Evolutionary conservation across 2,797 vertebrate species (phyloP).

Genomic region (Heteromormyrus szaboi): DNA sequence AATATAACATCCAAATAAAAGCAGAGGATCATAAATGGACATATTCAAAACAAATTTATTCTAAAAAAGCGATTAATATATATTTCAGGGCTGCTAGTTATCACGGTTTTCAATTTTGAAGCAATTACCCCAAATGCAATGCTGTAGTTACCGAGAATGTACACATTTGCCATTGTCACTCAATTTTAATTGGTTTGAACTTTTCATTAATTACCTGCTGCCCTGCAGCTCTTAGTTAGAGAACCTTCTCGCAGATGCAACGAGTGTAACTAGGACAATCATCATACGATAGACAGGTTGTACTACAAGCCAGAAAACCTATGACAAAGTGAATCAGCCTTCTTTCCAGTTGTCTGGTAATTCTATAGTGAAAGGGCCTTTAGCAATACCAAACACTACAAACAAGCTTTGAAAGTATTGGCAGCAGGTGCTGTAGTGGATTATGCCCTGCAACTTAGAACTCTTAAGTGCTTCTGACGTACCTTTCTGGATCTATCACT

Average conservation of each 20-base stretch:
- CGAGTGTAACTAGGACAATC: neutral
- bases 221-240: neutral
- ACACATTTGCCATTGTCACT: neutral
- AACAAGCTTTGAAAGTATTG: neutral
- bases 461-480: neutral
- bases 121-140: neutral
- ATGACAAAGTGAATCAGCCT: neutral
- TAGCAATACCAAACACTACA: neutral
- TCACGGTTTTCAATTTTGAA: neutral
- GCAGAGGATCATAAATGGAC: neutral
- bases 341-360: neutral
- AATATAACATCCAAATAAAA: neutral
- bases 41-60: neutral
- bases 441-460: neutral
- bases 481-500: neutral
- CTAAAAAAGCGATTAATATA: neutral
- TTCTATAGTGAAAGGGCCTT: neutral
- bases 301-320: neutral
- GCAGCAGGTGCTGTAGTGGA: neutral
- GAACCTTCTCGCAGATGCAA: neutral
- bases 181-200: neutral
- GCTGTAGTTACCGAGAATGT: neutral
- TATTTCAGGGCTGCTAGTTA: neutral
- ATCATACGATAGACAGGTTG: neutral
- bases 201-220: neutral